Base-by-base conservation (phyloP, 2,888 invertebrate genomes). In the Scaptomyza polygonia region DNA sequence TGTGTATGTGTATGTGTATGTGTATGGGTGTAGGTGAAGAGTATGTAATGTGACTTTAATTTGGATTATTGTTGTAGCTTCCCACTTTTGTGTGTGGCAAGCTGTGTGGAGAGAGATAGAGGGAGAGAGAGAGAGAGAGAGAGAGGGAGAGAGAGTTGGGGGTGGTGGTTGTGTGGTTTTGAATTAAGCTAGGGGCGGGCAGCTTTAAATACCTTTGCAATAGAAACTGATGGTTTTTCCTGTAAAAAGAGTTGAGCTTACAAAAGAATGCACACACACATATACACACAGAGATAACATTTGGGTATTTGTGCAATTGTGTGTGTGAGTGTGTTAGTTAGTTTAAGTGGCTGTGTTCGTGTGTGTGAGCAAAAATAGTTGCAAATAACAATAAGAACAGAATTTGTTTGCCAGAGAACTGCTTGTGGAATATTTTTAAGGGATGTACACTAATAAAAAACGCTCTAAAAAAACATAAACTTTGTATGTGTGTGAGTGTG, bases 141-240 rank as follows among this genome's bases (percentile, higher is more conserved):
- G 36, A 7, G 29, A 29, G 36, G 5, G 36, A n/a, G n/a, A n/a
- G 7, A n/a, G 14, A 0, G n/a, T n/a, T 8, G 30, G 36, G 21
- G 27, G 47, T 48, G 3, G 39, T 9, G 25, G 21, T 34, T 3
- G 7, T 14, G 34, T 14, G 30, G 21, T 27, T 9, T 18, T 27
- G 18, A 8, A 39, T 62, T 62, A 48, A 43, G 49, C 49, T 43
- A 18, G 40, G 47, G 32, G 6, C 44, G 81, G 81, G 88, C 86
- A 88, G 85, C 78, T 79, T 84, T 86, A 89, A 89, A 87, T 88
- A 89, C 89, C 89, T 89, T 82, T 79, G 86, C 76, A 89, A 88
- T 72, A 87, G 77, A 88, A 88, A 89, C 73, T 89, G 89, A 86
- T 89, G 89, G 77, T 89, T 89, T 85, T 89, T 89, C 89, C 89